phyloP scores from a whole-genome alignment of 1,140 invertebrate species.

The Rhagoletis pomonella region DNA sequence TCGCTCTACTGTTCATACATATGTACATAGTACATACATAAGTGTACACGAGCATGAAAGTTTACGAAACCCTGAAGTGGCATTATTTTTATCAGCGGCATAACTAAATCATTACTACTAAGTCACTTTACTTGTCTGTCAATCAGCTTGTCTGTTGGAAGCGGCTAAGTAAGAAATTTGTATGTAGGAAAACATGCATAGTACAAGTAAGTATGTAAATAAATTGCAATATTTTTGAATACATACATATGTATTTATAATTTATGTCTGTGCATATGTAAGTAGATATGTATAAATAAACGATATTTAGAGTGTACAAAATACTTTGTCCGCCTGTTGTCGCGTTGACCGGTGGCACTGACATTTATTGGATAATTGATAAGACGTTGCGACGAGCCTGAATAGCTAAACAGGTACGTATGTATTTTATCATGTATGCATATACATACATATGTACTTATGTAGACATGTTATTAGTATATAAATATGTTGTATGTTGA shows the following conservation, averaged over 20 bases:
- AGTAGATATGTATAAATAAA: no score
- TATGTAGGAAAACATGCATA: not conserved
- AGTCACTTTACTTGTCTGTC: conserved; percentile 26
- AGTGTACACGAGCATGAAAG: not conserved
- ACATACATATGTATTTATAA: not conserved
- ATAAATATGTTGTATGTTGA: not conserved
- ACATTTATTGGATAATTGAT: conserved; percentile 47
- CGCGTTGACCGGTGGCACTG: not conserved
- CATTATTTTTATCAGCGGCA: conserved; percentile 5
- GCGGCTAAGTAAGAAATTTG: not conserved
- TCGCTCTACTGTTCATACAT: no score
- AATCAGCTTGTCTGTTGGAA: not conserved
- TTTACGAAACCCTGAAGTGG: not conserved
- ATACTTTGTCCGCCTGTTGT: not conserved
- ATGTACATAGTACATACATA: not conserved
- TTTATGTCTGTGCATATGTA: not conserved
- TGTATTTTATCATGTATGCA: not conserved
- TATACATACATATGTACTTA: not conserved
- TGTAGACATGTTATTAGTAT: no score
- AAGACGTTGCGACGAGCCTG: not conserved
- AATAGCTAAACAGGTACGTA: not conserved
- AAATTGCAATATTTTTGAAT: not conserved
- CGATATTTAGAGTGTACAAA: not conserved
- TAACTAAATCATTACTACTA: conserved; percentile 18
- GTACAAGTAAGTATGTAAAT: not conserved